phyloP scores from a whole-genome alignment of 2,797 vertebrate species.

The Pampus argenteus region DNA sequence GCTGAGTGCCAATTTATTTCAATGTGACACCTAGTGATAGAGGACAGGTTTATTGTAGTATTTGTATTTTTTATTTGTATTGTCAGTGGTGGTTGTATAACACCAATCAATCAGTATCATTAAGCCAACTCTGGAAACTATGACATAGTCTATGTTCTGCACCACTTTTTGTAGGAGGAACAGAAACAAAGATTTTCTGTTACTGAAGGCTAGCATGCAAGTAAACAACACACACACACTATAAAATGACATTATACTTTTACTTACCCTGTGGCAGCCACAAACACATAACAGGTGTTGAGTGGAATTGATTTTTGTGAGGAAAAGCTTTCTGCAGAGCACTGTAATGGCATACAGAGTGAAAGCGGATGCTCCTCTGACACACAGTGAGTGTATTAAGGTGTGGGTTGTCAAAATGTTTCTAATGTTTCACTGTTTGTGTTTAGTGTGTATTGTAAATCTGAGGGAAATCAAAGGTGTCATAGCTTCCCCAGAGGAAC shows the following conservation, averaged over 20 bases:
- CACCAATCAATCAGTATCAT: neutral
- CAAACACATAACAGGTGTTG: slow-evolving; percentile 61
- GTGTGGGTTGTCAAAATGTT: slow-evolving; percentile 16
- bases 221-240: slow-evolving; percentile 28
- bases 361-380: slow-evolving; percentile 24
- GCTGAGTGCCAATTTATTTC: neutral
- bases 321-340: slow-evolving; percentile 61
- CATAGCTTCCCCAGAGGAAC: slow-evolving; percentile 1
- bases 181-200: slow-evolving; percentile 3
- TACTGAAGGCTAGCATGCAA: slow-evolving; percentile 34
- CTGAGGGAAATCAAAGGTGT: slow-evolving; percentile 23
- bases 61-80: too few species aligned
- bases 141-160: neutral
- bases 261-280: slow-evolving; percentile 50
- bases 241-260: slow-evolving; percentile 51
- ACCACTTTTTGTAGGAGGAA: neutral
- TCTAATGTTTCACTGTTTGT: neutral
- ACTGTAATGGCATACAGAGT: slow-evolving; percentile 43
- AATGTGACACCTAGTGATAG: neutral
- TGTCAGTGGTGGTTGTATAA: too few species aligned
- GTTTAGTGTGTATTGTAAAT: slow-evolving; percentile 4
- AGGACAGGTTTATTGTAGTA: too few species aligned
- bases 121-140: neutral
- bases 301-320: slow-evolving; percentile 71
- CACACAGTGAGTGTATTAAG: slow-evolving; percentile 28